Percentiles rank a stretch among this genome's conserved stretches.
phyloP scores from a whole-genome alignment of 2,888 invertebrate genomes.

The Cheilosia grossa region DNA sequence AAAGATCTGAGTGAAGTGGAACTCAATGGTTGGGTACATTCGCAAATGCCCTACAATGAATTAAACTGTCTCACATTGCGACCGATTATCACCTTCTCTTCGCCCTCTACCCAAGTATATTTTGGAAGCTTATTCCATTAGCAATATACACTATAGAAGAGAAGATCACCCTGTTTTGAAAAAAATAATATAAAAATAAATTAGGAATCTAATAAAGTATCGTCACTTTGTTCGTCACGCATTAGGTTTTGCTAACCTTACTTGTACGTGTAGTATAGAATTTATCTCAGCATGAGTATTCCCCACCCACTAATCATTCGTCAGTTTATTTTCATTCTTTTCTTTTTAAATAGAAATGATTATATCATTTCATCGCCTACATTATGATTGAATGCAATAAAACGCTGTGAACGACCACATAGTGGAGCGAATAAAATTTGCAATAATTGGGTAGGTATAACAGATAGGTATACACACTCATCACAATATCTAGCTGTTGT shows the following conservation, averaged over 20 bases:
- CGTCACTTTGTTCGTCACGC: neutral
- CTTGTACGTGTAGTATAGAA: neutral
- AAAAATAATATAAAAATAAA: neutral
- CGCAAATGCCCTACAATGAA: no score
- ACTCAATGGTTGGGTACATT: no score
- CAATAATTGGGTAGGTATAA: conserved; percentile 1
- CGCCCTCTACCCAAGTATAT: no score
- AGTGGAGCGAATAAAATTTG: conserved; percentile 7
- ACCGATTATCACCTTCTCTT: no score
- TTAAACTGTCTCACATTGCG: no score
- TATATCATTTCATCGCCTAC: conserved; percentile 24
- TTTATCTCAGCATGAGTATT: neutral
- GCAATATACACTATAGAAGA: neutral
- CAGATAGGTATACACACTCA: neutral
- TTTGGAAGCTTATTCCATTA: no score
- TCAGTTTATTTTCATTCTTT: conserved; percentile 1
- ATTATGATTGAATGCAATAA: conserved; percentile 6
- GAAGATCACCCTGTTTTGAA: neutral
- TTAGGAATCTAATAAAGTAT: neutral
- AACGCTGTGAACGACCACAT: conserved; percentile 24
- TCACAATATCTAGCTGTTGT: neutral
- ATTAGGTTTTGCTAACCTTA: neutral
- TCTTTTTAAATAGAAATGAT: conserved; percentile 31
- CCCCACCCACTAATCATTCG: conserved; percentile 8
- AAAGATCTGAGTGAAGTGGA: no score